Base-by-base conservation (phyloP, 2,888 invertebrate genomes). In the Myopa testacea region DNA sequence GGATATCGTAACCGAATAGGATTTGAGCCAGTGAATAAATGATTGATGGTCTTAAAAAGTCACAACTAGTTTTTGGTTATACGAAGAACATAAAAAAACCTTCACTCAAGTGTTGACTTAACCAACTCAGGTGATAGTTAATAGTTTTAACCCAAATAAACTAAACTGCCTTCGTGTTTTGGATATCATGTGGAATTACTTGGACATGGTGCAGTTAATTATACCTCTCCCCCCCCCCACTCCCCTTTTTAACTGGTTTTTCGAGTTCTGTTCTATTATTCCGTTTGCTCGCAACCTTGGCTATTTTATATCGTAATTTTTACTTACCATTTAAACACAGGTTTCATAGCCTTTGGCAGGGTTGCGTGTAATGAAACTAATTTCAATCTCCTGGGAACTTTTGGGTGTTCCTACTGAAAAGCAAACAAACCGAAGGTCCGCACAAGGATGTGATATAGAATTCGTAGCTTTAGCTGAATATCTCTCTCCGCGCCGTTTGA, bases 271-370 rank as follows among this genome's bases (percentile, higher is more conserved):
- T 16, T 38, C 10, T 26, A 3, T 5, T 40, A n/a, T 38, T 67
- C 38, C 37, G 40, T 67, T 67, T 67, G 37, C 37, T 67, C 5
- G 40, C n/a, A 67, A 67, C 37, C 37, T 55, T 70, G 14, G 62
- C 40, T 45, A 60, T 73, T 73, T 55, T 5, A 55, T 70, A 3
- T 52, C 26, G 34, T 55, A 19, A 34, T 70, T 52, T 70, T 52
- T 50, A 19, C 52, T 34, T 16, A 34, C 19, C 55, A 55, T 55
- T 70, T 70, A 26, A 55, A 26, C 16, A 19, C 19, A 19, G 62
- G 7, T 63, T n/a, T 63, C 26, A 12, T 55, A 26, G 34, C 52
- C 26, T 70, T 70, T n/a, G 70, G 55, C 70, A 70, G 70, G 55
- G 16, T 52, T 55, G 52, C 26, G 19, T 5, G 12, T 8, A 70